Evolutionary conservation across 2,797 vertebrate genomes (phyloP), one percentile per base, ranked within the genome.

Genomic region (Balearica regulorum): DNA sequence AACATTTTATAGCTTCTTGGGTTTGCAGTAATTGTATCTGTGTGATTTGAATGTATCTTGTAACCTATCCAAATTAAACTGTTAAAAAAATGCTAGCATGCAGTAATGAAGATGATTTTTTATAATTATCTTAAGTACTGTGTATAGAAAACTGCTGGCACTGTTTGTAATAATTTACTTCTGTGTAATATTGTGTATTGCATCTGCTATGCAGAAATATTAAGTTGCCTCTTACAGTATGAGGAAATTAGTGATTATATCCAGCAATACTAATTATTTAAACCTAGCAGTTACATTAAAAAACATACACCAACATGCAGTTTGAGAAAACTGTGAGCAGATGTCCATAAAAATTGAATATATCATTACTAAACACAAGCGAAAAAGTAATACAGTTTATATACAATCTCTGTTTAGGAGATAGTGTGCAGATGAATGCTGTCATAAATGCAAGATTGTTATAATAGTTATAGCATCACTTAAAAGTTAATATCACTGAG

Each of bases 41-140:
- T 97, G 96, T 96, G 96, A 97, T 98, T 98, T 96, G 93, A 97
- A 97, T 96, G 85, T 97, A 96, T 98, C 97, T 97, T 98, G 96
- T 98, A 98, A 97, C 95, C 94, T 97, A 97, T 97, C 97, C 97
- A 98, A 98, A 98, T 98, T 96, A 97, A 98, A 98, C 95, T 97
- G 95, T 97, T 98, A 96, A 97, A 98, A 93, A 98, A 98, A 97
- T 96, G 94, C 92, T 97, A 96, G 88, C 95, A 93, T 92, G 83
- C 95, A 90, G 95, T 98, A 98, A 98, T 98, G 98, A 98, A 98
- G 97, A 97, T 97, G 94, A 96, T 98, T 98, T 98, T 98, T 98
- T 97, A 97, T 97, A 97, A 98, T 98, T 98, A 98, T 97, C 97
- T 94, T 97, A 98, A 98, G 90, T 97, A 96, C 97, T 97, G 96